These are phyloP conservation scores for Tenrec ecaudatus DNA, from an alignment of 2,113 vertebrate genomes.

Conservation along the genomic window DNA sequence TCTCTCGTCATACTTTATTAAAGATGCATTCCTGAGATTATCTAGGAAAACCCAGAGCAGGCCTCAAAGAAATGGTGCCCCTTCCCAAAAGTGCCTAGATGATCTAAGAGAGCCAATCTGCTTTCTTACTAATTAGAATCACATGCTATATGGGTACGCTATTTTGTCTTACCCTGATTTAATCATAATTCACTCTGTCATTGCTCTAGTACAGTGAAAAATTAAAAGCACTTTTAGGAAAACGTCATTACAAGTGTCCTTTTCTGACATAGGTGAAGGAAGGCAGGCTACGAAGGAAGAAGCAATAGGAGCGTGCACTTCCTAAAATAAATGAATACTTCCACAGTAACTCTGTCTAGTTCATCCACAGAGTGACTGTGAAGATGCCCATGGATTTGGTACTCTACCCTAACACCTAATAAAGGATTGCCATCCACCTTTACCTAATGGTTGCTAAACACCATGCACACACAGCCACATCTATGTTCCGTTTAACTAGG, in stretches of 20 bases:
- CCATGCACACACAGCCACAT: neutral
- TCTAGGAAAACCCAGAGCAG: constrained; percentile 26
- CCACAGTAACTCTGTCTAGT: neutral
- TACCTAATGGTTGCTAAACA: neutral
- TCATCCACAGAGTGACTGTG: neutral
- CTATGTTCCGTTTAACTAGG: neutral
- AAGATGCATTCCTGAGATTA: neutral
- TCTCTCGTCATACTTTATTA: neutral
- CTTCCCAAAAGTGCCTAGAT: neutral
- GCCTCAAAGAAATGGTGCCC: neutral
- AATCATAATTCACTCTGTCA: neutral
- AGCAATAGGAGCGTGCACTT: neutral
- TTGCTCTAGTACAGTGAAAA: neutral
- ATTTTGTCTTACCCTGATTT: neutral
- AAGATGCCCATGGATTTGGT: neutral
- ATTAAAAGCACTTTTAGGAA: neutral
- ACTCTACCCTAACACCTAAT: neutral
- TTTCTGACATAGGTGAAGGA: neutral
- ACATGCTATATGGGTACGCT: neutral
- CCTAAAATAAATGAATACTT: neutral
- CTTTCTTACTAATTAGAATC: neutral
- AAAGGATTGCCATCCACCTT: neutral
- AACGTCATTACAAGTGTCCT: constrained; percentile 19
- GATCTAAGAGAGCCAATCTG: neutral
- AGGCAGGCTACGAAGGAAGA: neutral